A percentile compares a stretch with the other conserved stretches of the same genome.
phyloP scores from a whole-genome alignment of 2,797 vertebrate genomes.

The Gobionotothen gibberifrons region DNA sequence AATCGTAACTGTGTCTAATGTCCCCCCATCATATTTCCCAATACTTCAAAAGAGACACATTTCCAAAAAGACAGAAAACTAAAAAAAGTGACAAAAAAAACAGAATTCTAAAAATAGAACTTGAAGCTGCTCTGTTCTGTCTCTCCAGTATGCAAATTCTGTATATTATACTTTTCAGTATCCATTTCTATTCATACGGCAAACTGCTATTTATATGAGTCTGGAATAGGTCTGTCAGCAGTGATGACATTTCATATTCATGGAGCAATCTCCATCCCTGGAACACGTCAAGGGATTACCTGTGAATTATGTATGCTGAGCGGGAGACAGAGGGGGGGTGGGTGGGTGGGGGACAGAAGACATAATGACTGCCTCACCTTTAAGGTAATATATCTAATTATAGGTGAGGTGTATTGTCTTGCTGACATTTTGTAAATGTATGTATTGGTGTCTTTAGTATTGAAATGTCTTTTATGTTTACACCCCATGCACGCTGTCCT shows the following conservation, averaged over 20 bases:
- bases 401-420: slow-evolving; percentile 31
- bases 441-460: neutral
- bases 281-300: slow-evolving; percentile 69
- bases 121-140: slow-evolving; percentile 7
- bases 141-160: slow-evolving; percentile 45
- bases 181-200: slow-evolving; percentile 64
- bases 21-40: neutral
- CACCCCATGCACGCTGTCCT: neutral
- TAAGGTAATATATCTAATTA: slow-evolving; percentile 30
- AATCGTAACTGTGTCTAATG: slow-evolving; percentile 3
- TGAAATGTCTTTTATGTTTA: slow-evolving; percentile 1
- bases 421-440: slow-evolving; percentile 5
- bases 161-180: slow-evolving; percentile 50
- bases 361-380: slow-evolving; percentile 22
- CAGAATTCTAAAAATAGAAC: slow-evolving; percentile 8
- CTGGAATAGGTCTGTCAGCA: slow-evolving; percentile 62
- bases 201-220: slow-evolving; percentile 45
- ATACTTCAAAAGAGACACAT: slow-evolving; percentile 27
- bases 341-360: slow-evolving; percentile 26
- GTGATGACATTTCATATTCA: slow-evolving; percentile 78
- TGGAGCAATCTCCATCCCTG: slow-evolving; percentile 69
- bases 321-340: slow-evolving; percentile 30
- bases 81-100: neutral
- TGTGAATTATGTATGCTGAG: slow-evolving; percentile 73
- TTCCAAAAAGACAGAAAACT: slow-evolving; percentile 15